These are phyloP conservation scores for Bubo bubo DNA, from an alignment of 2,113 vertebrate genomes.

Conservation along the genomic window DNA sequence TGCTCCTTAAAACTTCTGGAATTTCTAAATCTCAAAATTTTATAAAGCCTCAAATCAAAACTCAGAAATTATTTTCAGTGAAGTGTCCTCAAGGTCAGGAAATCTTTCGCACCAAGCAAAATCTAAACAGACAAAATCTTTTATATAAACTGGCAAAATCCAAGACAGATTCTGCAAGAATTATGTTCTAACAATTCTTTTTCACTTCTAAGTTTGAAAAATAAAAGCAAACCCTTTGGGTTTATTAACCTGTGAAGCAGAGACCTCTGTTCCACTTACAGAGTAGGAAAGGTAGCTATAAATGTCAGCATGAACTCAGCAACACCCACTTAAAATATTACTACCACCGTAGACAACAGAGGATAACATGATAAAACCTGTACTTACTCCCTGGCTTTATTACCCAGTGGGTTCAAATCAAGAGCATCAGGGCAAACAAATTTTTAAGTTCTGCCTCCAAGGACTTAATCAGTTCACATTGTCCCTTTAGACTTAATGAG, in stretches of 20 bases:
- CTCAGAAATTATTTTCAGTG: not conserved
- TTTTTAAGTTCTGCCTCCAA: not conserved
- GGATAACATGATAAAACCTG: fast-evolving
- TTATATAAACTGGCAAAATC: not conserved
- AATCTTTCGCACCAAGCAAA: not conserved
- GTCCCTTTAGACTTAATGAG: not conserved
- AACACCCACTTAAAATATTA: not conserved
- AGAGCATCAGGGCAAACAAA: not conserved
- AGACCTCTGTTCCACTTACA: not conserved
- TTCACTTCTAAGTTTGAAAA: not conserved
- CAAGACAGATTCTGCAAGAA: not conserved
- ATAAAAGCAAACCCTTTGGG: not conserved
- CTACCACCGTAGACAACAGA: not conserved
- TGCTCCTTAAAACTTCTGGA: not conserved
- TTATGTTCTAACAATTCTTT: not conserved
- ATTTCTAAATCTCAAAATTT: not conserved
- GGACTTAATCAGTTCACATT: not conserved
- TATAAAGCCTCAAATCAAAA: not conserved
- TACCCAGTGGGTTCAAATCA: not conserved
- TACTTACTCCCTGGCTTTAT: not conserved
- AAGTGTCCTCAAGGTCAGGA: not conserved
- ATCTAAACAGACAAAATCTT: not conserved
- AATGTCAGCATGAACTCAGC: not conserved
- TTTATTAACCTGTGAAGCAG: not conserved
- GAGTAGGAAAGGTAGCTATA: not conserved